These are phyloP conservation scores for Aspidapion aeneum DNA, from an alignment of 2,888 invertebrate genomes.

Conservation along the genomic window DNA sequence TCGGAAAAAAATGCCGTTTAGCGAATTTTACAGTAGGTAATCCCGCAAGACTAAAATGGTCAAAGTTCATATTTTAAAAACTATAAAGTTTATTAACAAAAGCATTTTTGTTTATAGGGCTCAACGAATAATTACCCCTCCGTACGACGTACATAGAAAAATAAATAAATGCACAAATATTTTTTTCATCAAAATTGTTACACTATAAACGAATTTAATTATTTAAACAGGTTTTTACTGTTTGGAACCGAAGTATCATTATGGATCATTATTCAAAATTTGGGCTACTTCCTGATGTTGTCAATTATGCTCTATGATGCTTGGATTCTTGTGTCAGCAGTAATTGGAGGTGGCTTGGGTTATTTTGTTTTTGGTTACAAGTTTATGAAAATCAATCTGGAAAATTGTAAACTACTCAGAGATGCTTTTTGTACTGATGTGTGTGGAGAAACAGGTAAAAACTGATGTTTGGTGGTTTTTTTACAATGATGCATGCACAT, in stretches of 20 bases:
- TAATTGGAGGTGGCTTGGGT: slow-evolving; percentile 60
- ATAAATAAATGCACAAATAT: too few relatives aligned
- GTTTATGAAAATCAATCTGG: slow-evolving; percentile 52
- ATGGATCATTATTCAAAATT: slow-evolving; percentile 46
- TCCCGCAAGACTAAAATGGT: too few relatives aligned
- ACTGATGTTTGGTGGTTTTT: not conserved
- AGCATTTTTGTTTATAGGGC: too few relatives aligned
- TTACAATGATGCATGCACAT: not conserved
- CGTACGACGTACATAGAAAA: too few relatives aligned
- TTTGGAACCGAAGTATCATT: slow-evolving; percentile 41
- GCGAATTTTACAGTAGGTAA: too few relatives aligned
- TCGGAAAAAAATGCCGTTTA: too few relatives aligned
- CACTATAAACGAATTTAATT: not conserved
- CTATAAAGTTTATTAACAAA: too few relatives aligned
- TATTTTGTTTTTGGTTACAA: slow-evolving; percentile 55
- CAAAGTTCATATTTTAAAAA: too few relatives aligned
- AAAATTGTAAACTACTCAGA: slow-evolving; percentile 49
- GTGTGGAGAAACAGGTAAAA: slow-evolving; percentile 49
- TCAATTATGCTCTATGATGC: slow-evolving; percentile 72
- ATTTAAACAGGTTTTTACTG: slow-evolving; percentile 36
- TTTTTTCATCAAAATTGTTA: too few relatives aligned
- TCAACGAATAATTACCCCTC: too few relatives aligned
- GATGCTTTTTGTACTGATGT: slow-evolving; percentile 47
- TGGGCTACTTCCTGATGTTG: slow-evolving; percentile 70
- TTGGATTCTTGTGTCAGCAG: slow-evolving; percentile 61